Conservation (phyloP, 2,888 invertebrate species). For the Acleris holmiana region DNA sequence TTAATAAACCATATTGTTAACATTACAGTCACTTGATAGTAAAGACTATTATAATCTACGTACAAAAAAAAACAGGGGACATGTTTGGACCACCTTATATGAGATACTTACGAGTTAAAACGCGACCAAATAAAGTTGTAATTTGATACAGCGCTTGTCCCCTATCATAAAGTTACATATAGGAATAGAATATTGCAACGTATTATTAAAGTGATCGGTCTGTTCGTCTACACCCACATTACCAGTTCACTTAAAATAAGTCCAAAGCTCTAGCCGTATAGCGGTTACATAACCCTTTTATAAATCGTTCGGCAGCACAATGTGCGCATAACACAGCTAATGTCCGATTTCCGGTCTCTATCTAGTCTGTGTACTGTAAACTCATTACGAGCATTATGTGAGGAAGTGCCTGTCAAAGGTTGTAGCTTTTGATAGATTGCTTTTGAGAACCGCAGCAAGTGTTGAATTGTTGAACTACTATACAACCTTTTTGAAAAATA, state of each 20-base stretch:
- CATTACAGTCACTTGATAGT: no score
- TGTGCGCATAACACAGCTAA: slow-evolving; percentile 11
- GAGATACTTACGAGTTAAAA: no score
- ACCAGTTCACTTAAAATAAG: slow-evolving; percentile 6
- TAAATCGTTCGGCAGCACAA: neutral
- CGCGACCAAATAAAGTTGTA: no score
- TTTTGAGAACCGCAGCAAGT: neutral
- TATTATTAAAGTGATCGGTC: neutral
- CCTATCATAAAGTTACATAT: no score
- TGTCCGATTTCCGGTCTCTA: slow-evolving; percentile 12
- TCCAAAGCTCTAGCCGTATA: neutral
- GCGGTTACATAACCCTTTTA: slow-evolving; percentile 6
- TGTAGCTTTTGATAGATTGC: slow-evolving; percentile 5
- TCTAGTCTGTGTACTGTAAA: neutral
- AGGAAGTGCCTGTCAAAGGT: slow-evolving; percentile 6
- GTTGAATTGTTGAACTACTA: neutral
- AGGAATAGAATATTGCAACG: no score
- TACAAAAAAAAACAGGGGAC: no score
- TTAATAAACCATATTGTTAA: no score
- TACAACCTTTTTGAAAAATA: no score
- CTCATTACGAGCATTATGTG: neutral
- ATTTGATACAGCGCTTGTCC: no score
- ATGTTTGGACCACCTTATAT: no score
- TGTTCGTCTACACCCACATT: slow-evolving; percentile 1
- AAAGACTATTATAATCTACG: no score